Evolutionary conservation across 2,113 vertebrate genomes (phyloP).

Genomic region (Romanogobio albipinnatus): DNA sequence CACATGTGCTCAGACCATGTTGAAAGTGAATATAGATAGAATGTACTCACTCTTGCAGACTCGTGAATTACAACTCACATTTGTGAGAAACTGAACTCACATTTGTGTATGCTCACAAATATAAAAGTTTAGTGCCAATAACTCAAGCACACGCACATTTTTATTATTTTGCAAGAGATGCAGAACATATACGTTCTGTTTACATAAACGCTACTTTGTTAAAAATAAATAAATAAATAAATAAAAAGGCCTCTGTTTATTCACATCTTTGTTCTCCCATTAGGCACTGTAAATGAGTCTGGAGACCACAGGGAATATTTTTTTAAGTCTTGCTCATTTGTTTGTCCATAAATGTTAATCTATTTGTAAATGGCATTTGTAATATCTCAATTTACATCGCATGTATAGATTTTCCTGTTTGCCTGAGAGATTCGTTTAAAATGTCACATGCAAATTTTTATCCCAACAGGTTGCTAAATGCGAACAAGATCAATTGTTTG

Average conservation of each 20-base stretch:
- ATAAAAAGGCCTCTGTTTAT: not conserved
- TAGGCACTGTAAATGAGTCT: constrained; percentile 13
- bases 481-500: constrained; percentile 98
- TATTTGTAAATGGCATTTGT: constrained; percentile 26
- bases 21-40: not conserved
- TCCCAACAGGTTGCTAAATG: constrained; percentile 89
- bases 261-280: not conserved
- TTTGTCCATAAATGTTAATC: constrained; percentile 26
- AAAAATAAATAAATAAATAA: no score
- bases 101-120: not conserved
- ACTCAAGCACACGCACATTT: not conserved
- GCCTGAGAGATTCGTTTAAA: constrained; percentile 17
- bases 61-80: not conserved
- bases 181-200: not conserved
- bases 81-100: not conserved
- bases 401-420: constrained; percentile 29
- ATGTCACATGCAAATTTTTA: constrained; percentile 21
- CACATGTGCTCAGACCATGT: not conserved
- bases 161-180: not conserved
- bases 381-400: not conserved
- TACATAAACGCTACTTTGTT: not conserved
- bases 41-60: not conserved
- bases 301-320: not conserved
- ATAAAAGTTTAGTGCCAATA: not conserved
- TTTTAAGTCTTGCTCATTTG: not conserved